Conservation (phyloP, 1,140 invertebrate species). For the Saccostrea glomerata region DNA sequence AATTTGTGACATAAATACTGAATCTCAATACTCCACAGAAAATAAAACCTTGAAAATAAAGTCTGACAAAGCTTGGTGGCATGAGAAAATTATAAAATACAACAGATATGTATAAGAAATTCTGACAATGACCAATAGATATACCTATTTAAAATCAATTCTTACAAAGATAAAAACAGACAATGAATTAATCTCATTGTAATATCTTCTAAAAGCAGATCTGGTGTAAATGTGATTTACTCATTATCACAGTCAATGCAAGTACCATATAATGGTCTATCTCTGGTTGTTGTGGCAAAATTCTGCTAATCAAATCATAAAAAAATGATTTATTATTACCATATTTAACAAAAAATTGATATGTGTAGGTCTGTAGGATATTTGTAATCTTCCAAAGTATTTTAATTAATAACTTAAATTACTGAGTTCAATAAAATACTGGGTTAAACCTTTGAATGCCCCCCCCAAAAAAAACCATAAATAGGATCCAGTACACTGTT, state of each 20-base stretch:
- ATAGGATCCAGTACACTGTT: too few species aligned
- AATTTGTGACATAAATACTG: not conserved
- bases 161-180: slow-evolving; percentile 1
- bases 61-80: too few species aligned
- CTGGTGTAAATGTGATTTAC: not conserved
- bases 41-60: not conserved
- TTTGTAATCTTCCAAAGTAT: too few species aligned
- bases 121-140: not conserved
- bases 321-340: too few species aligned
- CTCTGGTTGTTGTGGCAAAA: too few species aligned
- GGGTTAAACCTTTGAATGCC: too few species aligned
- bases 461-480: too few species aligned
- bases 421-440: too few species aligned
- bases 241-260: slow-evolving; percentile 12
- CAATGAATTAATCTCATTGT: not conserved
- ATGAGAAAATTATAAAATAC: not conserved
- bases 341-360: too few species aligned
- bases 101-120: not conserved
- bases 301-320: too few species aligned
- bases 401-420: too few species aligned
- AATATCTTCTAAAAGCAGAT: slow-evolving; percentile 26
- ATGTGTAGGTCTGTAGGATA: too few species aligned
- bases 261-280: not conserved
- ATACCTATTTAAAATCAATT: not conserved
- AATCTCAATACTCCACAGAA: not conserved